These are phyloP conservation scores for Bruchidius siliquastri DNA, from an alignment of 2,888 invertebrate species.

Conservation along the genomic window DNA sequence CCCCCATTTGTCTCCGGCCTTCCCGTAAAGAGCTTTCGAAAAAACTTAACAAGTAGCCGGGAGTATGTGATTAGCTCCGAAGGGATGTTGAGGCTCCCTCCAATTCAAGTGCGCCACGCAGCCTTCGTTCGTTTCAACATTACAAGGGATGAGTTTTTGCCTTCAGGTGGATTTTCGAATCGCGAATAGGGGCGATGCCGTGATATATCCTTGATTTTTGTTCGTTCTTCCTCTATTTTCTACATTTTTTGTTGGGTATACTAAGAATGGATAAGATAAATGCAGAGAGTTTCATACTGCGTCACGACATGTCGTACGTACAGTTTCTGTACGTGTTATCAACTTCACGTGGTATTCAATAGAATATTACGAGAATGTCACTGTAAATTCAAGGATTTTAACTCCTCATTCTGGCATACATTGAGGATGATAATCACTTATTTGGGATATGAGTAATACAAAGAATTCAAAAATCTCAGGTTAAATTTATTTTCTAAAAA, in stretches of 20 bases:
- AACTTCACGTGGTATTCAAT: too few relatives aligned
- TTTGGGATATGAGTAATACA: too few relatives aligned
- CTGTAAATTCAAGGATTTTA: too few relatives aligned
- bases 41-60: slow-evolving; percentile 5
- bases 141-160: neutral
- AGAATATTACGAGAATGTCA: too few relatives aligned
- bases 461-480: too few relatives aligned
- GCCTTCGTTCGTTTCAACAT: neutral
- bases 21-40: slow-evolving; percentile 2
- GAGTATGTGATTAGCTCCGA: slow-evolving; percentile 10
- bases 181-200: neutral
- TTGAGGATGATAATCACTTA: too few relatives aligned
- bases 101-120: neutral
- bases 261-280: too few relatives aligned
- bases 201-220: neutral
- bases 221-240: neutral
- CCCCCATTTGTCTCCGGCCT: neutral
- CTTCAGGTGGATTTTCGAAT: neutral
- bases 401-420: too few relatives aligned
- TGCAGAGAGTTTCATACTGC: too few relatives aligned
- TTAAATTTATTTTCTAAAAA: too few relatives aligned
- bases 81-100: slow-evolving; percentile 1
- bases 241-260: neutral
- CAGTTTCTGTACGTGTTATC: too few relatives aligned
- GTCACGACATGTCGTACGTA: too few relatives aligned